Base-by-base conservation (phyloP, 1,140 invertebrate species). In the Lepidurus apus region DNA sequence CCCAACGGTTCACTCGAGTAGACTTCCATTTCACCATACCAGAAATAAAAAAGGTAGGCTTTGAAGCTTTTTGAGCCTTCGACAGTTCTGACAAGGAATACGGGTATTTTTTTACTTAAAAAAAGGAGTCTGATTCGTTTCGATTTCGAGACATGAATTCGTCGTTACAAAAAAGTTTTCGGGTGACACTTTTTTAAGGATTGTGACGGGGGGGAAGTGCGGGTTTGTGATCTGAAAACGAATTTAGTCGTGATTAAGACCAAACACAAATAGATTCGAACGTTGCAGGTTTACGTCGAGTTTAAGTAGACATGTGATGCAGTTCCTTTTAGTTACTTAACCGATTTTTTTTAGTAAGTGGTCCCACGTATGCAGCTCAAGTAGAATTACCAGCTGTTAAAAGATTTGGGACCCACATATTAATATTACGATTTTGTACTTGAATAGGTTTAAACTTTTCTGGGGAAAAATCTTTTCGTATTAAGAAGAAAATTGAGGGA, bases 1-100 rank as follows among this genome's bases (percentile, higher is more conserved):
- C 53, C 53, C 53, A 65, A 65, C 53, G 53, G 53, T 65, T 65
- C 53, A 65, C 53, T 65, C 53, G 53, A 65, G 53, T 65, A 65
- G 17, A 65, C 21, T 65, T 34, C 34, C 34, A 34, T 34, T 34
- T 34, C 8, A 65, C 53, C 53, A 1, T n/a, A 6, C 5, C 17
- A 21, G 13, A n/a, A 65, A 17, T 6, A 65, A 65, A 65, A 47
- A 47, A 47, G 17, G 45, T n/a, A 65, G 53, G 17, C 53, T 65
- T 65, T 65, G 17, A 13, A n/a, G 53, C 17, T 13, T 65, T 65
- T 65, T 21, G 53, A 65, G 53, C 53, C 53, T 65, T 65, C 53
- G 53, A 65, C 53, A 65, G 53, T 65, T 65, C 53, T 65, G 53
- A 65, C 53, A 65, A 13, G 53, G 53, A 21, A 65, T 13, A 65